phyloP scores from a whole-genome alignment of 2,797 vertebrate genomes.

The Hydrophis major region DNA sequence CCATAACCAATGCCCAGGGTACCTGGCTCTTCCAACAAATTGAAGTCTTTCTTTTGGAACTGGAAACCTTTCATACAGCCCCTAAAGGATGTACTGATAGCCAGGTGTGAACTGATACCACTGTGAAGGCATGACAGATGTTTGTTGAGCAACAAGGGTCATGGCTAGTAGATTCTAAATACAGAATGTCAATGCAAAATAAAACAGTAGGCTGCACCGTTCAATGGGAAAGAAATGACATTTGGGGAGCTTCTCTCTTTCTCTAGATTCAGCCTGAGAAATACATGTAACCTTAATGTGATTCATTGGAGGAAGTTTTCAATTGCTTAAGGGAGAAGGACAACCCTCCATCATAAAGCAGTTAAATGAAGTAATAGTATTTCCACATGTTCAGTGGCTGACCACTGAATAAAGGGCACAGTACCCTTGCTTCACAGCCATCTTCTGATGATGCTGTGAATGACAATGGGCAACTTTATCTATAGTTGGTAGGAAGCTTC shows the following conservation, averaged over 20 bases:
- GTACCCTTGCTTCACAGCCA: neutral
- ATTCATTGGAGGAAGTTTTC: neutral
- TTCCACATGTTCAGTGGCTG: neutral
- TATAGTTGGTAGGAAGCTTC: neutral
- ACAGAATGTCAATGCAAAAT: neutral
- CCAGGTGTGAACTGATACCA: constrained; percentile 78
- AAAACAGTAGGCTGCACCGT: neutral
- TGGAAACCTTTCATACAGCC: constrained; percentile 98
- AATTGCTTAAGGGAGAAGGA: neutral
- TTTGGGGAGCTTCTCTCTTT: neutral
- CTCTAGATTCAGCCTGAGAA: neutral
- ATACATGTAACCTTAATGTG: neutral
- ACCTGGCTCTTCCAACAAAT: constrained; percentile 90
- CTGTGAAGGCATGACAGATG: constrained; percentile 45
- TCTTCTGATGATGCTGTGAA: neutral
- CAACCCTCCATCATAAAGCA: neutral
- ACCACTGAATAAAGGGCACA: neutral
- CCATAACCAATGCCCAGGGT: constrained; percentile 95
- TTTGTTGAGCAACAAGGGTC: neutral
- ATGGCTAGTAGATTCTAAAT: neutral
- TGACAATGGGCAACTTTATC: neutral
- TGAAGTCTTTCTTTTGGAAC: constrained; percentile 98
- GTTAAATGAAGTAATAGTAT: neutral
- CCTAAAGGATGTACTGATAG: constrained; percentile 78
- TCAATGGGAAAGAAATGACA: neutral